Base-by-base conservation (phyloP, 2,113 vertebrate species). In the Brachypodius melanocephalos region DNA sequence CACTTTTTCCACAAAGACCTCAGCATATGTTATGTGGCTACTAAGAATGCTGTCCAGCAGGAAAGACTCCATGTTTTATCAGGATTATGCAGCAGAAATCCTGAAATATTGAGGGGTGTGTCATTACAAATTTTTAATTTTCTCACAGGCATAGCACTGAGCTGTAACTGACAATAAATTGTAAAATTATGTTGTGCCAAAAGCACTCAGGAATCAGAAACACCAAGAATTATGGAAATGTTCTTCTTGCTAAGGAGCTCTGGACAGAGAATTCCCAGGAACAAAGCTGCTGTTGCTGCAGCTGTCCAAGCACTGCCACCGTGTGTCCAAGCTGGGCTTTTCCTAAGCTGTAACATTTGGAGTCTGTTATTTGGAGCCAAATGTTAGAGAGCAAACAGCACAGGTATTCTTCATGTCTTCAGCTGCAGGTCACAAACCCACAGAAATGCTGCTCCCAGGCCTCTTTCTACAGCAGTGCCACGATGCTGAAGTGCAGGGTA, bases 261-360 rank as follows among this genome's bases (percentile, higher is more conserved):
- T 65, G 66, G 66, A 42, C 24, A 32, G 14, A 13, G 40, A 63
- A 17, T 12, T 45, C 25, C 71, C 36, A 54, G 38, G 4, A 45
- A 15, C 13, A 29, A 57, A 42, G 40, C n/a, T 43, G 26, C 17
- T 82, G 62, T 15, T 71, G 29, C 32, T 76, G 62, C 12, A 71
- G 38, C 3, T 36, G 79, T 49, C 26, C 38, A 69, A 86, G 78
- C 48, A 82, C 81, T 97, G 96, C 96, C 97, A 96, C 34, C 96
- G 57, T 93, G 96, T 97, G 97, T 90, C 88, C 95, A 94, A 75
- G 61, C 28, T 76, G 51, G 4, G 57, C 7, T 13, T 87, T 21
- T 74, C 52, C 84, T 3, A 10, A 59, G 40, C 34, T 43, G 10
- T 3, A 46, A 40, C 68, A 73, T 15, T 5, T 3, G 8, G 14